Percentiles rank a stretch among this genome's conserved stretches.
Evolutionary conservation across 2,888 invertebrate species (phyloP).

Genomic region (Scaptodrosophila latifasciaeformis): DNA sequence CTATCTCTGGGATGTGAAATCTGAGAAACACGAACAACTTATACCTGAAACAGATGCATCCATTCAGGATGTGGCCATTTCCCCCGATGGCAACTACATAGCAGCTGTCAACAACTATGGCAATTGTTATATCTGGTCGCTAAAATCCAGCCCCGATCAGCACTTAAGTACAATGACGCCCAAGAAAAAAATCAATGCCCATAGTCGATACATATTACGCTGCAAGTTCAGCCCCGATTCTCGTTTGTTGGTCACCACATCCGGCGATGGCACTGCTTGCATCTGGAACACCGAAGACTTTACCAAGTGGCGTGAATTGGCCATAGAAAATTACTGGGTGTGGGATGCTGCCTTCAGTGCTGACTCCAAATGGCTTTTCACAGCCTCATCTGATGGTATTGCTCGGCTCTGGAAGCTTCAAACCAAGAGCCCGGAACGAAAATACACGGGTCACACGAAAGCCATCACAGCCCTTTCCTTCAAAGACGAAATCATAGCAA

Average conservation of each 20-base stretch:
- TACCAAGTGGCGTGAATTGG: slow-evolving; percentile 82
- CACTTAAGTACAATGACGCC: slow-evolving; percentile 83
- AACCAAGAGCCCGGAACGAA: slow-evolving; percentile 88
- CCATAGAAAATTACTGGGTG: slow-evolving; percentile 91
- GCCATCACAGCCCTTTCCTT: slow-evolving; percentile 94
- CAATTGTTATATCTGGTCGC: slow-evolving; percentile 91
- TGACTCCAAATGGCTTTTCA: slow-evolving; percentile 94
- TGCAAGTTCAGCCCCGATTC: slow-evolving; percentile 98
- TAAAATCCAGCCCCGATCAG: slow-evolving; percentile 80
- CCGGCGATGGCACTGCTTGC: slow-evolving; percentile 93
- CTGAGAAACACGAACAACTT: slow-evolving; percentile 89
- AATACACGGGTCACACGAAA: slow-evolving; percentile 96
- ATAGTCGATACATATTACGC: slow-evolving; percentile 90
- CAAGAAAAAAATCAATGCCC: slow-evolving; percentile 86
- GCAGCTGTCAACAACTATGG: slow-evolving; percentile 97
- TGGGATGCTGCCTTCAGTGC: slow-evolving; percentile 99
- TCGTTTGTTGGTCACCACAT: slow-evolving; percentile 94
- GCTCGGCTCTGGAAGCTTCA: slow-evolving; percentile 96
- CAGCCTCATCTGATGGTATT: slow-evolving; percentile 95
- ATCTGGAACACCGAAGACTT: slow-evolving; percentile 93
- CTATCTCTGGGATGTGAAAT: slow-evolving; percentile 95
- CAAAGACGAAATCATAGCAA: slow-evolving; percentile 81
- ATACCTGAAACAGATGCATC: slow-evolving; percentile 94
- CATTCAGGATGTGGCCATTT: slow-evolving; percentile 93
- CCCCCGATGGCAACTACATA: slow-evolving; percentile 89